phyloP scores from a whole-genome alignment of 2,113 vertebrate species.

The Carassius gibelio region DNA sequence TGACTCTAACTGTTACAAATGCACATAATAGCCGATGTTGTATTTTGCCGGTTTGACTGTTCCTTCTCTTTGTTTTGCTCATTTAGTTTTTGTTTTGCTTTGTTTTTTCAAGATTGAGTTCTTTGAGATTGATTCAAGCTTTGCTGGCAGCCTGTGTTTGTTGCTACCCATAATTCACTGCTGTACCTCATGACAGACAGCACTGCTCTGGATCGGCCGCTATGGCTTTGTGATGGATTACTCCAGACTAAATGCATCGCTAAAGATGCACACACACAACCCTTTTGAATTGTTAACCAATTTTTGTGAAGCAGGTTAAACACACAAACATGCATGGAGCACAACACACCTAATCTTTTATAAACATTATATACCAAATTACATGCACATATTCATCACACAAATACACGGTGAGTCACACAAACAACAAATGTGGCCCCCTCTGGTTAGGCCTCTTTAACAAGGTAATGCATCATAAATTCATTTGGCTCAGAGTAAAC shows the following conservation, averaged over 20 bases:
- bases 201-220: constrained; percentile 56
- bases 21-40: neutral
- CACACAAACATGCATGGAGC: constrained; percentile 12
- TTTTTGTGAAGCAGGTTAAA: constrained; percentile 33
- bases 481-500: constrained; percentile 55
- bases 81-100: constrained; percentile 60
- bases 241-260: constrained; percentile 63
- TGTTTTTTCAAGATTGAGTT: constrained; percentile 64
- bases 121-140: constrained; percentile 75
- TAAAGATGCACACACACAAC: constrained; percentile 39
- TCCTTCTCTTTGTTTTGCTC: constrained; percentile 60
- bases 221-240: constrained; percentile 72
- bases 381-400: constrained; percentile 22
- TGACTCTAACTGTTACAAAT: neutral
- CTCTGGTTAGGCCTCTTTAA: constrained; percentile 46
- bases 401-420: neutral
- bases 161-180: constrained; percentile 57
- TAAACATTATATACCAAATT: constrained; percentile 1
- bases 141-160: constrained; percentile 61
- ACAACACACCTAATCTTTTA: constrained; percentile 1
- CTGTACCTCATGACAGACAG: constrained; percentile 59
- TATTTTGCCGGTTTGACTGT: neutral
- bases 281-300: constrained; percentile 4
- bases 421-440: constrained; percentile 3
- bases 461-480: constrained; percentile 60